Conservation (phyloP, 2,797 vertebrate species). For the Ptychadena robeensis region DNA sequence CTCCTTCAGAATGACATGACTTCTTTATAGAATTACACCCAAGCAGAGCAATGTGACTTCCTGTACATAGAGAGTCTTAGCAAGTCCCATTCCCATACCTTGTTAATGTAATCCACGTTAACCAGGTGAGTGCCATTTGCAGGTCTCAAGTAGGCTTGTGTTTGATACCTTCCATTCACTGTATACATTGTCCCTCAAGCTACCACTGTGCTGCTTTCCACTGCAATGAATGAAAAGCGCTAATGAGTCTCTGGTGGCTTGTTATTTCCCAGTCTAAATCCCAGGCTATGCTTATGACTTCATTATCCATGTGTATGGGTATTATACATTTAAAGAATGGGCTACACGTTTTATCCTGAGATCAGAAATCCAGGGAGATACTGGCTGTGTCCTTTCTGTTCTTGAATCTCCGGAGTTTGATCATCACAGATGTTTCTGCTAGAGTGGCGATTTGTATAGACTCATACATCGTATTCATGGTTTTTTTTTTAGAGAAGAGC, state of each 20-base stretch:
- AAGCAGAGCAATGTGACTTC: not conserved
- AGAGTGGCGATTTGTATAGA: not conserved
- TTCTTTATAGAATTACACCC: not conserved
- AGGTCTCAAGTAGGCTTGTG: conserved; percentile 19
- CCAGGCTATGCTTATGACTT: conserved; percentile 46
- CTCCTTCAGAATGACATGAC: not conserved
- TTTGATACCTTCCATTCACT: conserved; percentile 13
- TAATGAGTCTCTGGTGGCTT: conserved; percentile 60
- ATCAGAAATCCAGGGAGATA: conserved; percentile 38
- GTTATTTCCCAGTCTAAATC: conserved; percentile 54
- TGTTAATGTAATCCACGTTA: conserved; percentile 42
- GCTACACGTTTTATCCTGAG: conserved; percentile 33
- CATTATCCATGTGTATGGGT: conserved; percentile 27
- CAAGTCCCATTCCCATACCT: not conserved
- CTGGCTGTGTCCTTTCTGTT: conserved; percentile 30
- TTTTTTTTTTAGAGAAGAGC: not conserved
- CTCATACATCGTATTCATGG: not conserved
- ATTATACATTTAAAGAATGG: conserved; percentile 37
- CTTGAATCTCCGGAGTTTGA: conserved; percentile 43
- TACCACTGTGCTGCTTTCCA: not conserved
- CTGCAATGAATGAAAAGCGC: conserved; percentile 25
- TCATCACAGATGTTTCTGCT: conserved; percentile 17
- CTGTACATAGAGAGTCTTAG: not conserved
- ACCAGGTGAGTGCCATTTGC: conserved; percentile 30
- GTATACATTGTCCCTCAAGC: conserved; percentile 30